Evolutionary conservation across 2,113 vertebrate genomes (phyloP).

Genomic region (Eretmochelys imbricata): DNA sequence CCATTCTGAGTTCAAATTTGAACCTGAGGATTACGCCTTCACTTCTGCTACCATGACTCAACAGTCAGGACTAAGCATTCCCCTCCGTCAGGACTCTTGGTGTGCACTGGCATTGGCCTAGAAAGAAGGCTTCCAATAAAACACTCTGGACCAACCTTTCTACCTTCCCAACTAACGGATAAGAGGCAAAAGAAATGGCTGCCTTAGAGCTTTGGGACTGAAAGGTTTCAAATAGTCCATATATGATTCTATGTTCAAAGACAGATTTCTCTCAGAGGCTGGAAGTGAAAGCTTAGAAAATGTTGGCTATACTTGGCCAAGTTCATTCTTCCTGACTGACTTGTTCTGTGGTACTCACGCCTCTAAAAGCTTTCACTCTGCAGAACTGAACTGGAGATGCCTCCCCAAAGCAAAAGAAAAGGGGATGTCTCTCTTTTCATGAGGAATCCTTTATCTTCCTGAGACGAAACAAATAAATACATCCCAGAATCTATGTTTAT

Average conservation of each 20-base stretch:
- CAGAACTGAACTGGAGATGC: not conserved
- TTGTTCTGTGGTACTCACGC: not conserved
- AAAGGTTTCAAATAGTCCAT: accelerated
- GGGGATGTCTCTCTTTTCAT: accelerated
- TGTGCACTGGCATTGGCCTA: slow-evolving; percentile 92
- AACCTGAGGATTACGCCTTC: slow-evolving; percentile 89
- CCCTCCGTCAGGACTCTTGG: slow-evolving; percentile 88
- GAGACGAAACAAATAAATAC: slow-evolving; percentile 67
- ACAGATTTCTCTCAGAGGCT: slow-evolving; percentile 33
- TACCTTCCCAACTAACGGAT: not conserved
- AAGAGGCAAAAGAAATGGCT: slow-evolving; percentile 20
- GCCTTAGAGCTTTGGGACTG: not conserved
- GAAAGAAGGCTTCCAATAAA: not conserved
- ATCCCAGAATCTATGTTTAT: slow-evolving; percentile 76
- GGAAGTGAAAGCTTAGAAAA: not conserved
- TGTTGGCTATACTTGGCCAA: accelerated
- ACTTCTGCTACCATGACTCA: slow-evolving; percentile 78
- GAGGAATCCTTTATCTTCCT: slow-evolving; percentile 30
- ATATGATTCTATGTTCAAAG: not conserved
- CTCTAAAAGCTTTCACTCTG: not conserved
- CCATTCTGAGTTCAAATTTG: slow-evolving; percentile 91
- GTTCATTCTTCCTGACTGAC: not conserved
- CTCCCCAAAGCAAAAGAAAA: not conserved
- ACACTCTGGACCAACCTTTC: slow-evolving; percentile 6
- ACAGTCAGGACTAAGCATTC: slow-evolving; percentile 78